phyloP scores from a whole-genome alignment of 2,113 vertebrate species.

The Phocoena sinus region DNA sequence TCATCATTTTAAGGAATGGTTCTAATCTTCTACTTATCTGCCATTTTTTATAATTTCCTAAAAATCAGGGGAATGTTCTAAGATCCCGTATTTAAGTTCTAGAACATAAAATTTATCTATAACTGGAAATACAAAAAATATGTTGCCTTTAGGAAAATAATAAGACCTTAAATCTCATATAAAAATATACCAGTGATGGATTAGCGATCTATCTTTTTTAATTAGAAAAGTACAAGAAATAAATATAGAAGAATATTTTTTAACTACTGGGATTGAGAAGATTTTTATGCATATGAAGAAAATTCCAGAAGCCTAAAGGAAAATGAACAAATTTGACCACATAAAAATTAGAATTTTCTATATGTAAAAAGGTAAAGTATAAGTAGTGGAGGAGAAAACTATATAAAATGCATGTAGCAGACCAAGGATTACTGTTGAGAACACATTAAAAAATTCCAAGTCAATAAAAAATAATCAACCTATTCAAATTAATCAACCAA shows the following conservation, averaged over 20 bases:
- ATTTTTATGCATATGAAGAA: neutral
- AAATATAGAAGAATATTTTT: neutral
- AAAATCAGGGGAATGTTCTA: neutral
- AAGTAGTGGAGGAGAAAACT: neutral
- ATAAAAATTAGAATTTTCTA: neutral
- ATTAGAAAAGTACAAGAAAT: neutral
- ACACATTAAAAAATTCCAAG: neutral
- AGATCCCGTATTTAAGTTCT: neutral
- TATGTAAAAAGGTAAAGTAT: neutral
- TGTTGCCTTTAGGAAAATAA: neutral
- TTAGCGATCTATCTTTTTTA: neutral
- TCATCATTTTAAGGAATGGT: neutral
- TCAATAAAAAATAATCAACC: neutral
- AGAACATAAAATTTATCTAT: neutral
- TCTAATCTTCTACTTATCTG: neutral
- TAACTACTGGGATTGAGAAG: neutral
- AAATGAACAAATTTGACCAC: neutral
- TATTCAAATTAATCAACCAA: neutral
- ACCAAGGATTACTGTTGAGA: neutral
- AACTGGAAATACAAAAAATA: neutral
- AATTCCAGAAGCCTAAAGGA: neutral
- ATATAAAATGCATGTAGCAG: neutral
- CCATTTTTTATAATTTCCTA: neutral
- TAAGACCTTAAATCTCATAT: neutral
- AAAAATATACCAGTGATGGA: neutral